Conservation (phyloP, 2,888 invertebrate genomes). For the Theretra japonica region DNA sequence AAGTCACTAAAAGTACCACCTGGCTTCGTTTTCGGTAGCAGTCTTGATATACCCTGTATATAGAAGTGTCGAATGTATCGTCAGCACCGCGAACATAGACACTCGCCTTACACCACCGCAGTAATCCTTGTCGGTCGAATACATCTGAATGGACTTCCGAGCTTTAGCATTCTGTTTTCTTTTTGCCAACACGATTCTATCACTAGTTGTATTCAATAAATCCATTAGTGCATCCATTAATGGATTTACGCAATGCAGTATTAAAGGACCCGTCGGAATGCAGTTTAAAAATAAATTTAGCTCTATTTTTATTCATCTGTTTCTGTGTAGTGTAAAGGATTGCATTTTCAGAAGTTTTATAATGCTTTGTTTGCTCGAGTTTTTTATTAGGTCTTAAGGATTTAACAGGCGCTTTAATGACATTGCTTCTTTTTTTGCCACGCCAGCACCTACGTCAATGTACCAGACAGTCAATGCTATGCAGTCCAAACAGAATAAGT, state of each 20-base stretch:
- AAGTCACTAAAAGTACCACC: too few relatives aligned
- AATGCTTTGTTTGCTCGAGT: too few relatives aligned
- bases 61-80: not conserved
- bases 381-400: too few relatives aligned
- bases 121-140: slow-evolving; percentile 55
- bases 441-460: too few relatives aligned
- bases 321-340: not conserved
- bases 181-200: slow-evolving; percentile 56
- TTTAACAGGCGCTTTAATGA: too few relatives aligned
- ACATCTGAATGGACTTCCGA: slow-evolving; percentile 54
- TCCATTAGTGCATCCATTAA: slow-evolving; percentile 42
- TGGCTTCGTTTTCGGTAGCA: too few relatives aligned
- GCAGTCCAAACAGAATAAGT: too few relatives aligned
- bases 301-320: not conserved
- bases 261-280: not conserved
- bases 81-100: slow-evolving; percentile 34
- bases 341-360: not conserved
- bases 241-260: slow-evolving; percentile 28
- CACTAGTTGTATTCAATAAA: slow-evolving; percentile 49
- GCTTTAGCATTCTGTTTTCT: slow-evolving; percentile 50
- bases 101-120: slow-evolving; percentile 47
- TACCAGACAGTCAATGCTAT: too few relatives aligned
- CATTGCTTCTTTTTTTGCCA: too few relatives aligned
- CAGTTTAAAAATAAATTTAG: not conserved
- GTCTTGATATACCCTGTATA: too few relatives aligned